Evolutionary conservation across 2,888 invertebrate genomes (phyloP), one percentile per base, ranked within the genome.

Genomic region (Clostera curtula): DNA sequence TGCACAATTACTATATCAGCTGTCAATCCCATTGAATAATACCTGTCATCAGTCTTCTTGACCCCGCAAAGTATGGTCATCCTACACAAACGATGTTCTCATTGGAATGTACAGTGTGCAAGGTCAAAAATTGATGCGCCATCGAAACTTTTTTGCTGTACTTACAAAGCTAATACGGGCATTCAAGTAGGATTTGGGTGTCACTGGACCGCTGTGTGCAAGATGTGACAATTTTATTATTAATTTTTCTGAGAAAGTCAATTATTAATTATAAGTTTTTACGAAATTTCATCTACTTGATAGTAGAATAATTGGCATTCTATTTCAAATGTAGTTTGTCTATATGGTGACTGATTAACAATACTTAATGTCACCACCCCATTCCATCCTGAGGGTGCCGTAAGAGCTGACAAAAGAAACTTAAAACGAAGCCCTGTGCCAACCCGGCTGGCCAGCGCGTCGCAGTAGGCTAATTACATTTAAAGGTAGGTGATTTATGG

Each of bases 181-280:
- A 59, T 63, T 64, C 41, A 61, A 58, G 56, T 54, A 43, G 34
- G 48, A 57, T 62, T 61, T 57, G 50, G 56, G 41, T 51, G 40
- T 37, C 29, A 45, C 53, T 16, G 30, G 23, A 23, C 7, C 7
- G 47, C 7, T 5, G 15, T 40, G 62, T 64, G 56, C 51, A 5
- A 38, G 22, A 63, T 17, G 36, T 36, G 29, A 24, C 44, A 56
- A 27, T 10, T 2, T 20, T 9, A 9, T 18, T n/a, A n/a, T 6
- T 21, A 1, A 10, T 18, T 11, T 12, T 3, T 2, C 3, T 11
- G 11, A 4, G 7, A 20, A 20, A 20, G 12, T 6, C 11, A 20
- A 20, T 3, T 21, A 13, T 16, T 19, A 20, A 24, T 18, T n/a
- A 18, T 5, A 8, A 3, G 18, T 7, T 18, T 5, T 18, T 5